These are phyloP conservation scores for Tipula confusa DNA, from an alignment of 2,888 invertebrate species.

Conservation along the genomic window DNA sequence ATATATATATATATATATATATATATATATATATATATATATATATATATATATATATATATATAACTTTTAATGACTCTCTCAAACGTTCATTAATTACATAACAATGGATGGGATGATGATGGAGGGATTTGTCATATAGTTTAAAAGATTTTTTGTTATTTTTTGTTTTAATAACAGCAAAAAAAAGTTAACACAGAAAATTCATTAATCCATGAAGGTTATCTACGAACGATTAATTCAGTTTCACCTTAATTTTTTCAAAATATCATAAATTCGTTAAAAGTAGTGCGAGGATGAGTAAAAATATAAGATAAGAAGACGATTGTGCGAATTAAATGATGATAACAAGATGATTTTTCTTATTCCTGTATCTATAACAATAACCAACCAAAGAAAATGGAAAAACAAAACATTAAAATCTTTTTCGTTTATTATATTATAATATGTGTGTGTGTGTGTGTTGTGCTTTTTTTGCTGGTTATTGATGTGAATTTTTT, in stretches of 20 bases:
- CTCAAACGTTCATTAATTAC: not conserved
- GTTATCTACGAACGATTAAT: constrained; percentile 25
- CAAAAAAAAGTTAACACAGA: not conserved
- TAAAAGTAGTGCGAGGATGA: not conserved
- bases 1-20: too few relatives aligned
- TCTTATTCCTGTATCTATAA: not conserved
- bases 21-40: too few relatives aligned
- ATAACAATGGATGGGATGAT: not conserved
- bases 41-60: too few relatives aligned
- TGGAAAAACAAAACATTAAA: not conserved
- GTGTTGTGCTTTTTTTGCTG: not conserved
- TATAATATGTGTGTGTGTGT: not conserved
- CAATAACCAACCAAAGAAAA: too few relatives aligned
- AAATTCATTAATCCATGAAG: not conserved
- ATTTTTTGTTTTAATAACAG: too few relatives aligned
- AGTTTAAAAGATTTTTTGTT: not conserved
- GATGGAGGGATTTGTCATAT: not conserved
- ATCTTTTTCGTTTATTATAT: not conserved
- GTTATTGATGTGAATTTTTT: not conserved
- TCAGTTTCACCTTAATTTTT: not conserved
- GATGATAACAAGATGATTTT: not conserved
- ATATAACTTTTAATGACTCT: not conserved
- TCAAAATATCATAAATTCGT: constrained; percentile 12
- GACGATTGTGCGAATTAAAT: constrained; percentile 4
- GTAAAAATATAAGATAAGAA: not conserved